phyloP scores from a whole-genome alignment of 2,113 vertebrate species.

The Serilophus lunatus region DNA sequence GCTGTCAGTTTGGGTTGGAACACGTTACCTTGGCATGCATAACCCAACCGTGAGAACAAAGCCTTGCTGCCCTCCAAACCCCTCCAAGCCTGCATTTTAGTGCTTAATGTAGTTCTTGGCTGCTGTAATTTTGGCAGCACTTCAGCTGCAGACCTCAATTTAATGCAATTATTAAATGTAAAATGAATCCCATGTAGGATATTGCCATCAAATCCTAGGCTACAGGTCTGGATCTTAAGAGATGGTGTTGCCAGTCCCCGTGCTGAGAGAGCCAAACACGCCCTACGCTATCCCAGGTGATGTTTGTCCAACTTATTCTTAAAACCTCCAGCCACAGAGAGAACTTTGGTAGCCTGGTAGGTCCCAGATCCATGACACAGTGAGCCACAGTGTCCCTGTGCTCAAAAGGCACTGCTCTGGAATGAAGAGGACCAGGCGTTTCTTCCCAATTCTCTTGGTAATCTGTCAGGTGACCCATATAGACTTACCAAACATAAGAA shows the following conservation, averaged over 20 bases:
- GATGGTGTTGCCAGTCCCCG: not conserved
- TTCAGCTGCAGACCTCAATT: not conserved
- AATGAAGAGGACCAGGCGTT: not conserved
- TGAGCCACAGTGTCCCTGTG: not conserved
- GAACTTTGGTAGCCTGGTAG: not conserved
- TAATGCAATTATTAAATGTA: conserved; percentile 21
- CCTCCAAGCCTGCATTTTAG: not conserved
- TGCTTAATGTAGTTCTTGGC: conserved; percentile 21
- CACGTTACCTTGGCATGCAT: accelerated
- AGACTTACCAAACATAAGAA: not conserved
- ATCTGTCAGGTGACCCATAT: not conserved
- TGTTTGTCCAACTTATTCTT: not conserved
- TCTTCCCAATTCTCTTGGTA: not conserved
- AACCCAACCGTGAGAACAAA: conserved; percentile 2
- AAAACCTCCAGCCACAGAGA: not conserved
- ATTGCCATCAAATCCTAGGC: not conserved
- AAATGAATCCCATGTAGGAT: not conserved
- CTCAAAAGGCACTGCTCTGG: not conserved
- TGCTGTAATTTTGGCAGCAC: not conserved
- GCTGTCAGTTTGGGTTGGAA: not conserved
- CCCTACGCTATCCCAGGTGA: not conserved
- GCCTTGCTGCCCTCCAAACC: not conserved
- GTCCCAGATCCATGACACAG: not conserved
- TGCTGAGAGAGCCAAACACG: not conserved
- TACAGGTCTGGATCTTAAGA: not conserved